These are phyloP conservation scores for Gavia stellata DNA, from an alignment of 2,113 vertebrate genomes.

Conservation along the genomic window DNA sequence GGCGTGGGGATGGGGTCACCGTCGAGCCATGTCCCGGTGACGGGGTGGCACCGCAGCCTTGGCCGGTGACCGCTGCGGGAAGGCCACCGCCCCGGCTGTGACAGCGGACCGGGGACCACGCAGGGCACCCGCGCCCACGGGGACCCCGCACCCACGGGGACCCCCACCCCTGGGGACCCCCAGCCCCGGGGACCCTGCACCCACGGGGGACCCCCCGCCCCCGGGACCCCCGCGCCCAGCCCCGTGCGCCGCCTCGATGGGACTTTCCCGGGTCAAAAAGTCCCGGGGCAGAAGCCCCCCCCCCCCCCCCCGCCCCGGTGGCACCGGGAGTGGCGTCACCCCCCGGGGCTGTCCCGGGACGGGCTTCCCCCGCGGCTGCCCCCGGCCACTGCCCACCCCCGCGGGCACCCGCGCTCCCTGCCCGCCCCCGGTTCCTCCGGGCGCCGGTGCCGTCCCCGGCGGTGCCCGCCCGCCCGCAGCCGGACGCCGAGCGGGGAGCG, in stretches of 20 bases:
- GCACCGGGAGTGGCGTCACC: neutral
- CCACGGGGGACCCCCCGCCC: neutral
- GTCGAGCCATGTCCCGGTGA: neutral
- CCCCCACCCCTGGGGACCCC: too few relatives aligned
- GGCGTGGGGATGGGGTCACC: neutral
- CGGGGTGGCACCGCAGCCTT: neutral
- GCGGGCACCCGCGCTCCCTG: neutral
- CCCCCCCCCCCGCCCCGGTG: neutral
- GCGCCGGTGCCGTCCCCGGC: neutral
- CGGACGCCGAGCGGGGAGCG: neutral
- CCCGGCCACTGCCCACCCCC: neutral
- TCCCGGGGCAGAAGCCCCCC: neutral
- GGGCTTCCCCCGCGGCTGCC: neutral
- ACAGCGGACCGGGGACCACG: neutral
- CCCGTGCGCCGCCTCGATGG: neutral
- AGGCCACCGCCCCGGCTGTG: neutral
- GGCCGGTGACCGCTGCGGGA: neutral
- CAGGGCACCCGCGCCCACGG: neutral
- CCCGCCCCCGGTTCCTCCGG: neutral
- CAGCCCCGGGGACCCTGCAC: neutral
- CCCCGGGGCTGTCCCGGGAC: neutral
- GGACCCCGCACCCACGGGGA: too few relatives aligned
- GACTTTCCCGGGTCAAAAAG: neutral
- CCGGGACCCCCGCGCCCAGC: neutral
- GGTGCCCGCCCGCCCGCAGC: neutral